Base-by-base conservation (phyloP, 2,113 vertebrate genomes). In the Corythoichthys intestinalis region DNA sequence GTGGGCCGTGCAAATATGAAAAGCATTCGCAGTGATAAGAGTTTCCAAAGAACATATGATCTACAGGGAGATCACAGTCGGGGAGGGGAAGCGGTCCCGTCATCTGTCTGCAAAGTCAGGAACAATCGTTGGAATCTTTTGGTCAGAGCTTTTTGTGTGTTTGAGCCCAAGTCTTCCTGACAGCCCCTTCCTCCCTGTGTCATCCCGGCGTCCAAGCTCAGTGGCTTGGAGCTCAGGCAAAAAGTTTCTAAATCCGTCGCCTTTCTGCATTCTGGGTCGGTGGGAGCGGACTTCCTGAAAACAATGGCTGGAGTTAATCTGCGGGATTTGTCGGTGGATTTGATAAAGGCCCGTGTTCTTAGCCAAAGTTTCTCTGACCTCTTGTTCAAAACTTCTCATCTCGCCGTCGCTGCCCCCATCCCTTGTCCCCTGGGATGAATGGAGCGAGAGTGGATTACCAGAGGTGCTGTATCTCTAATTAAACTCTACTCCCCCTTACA, bases 1-100 rank as follows among this genome's bases (percentile, higher is more conserved):
- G 85, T 75, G 70, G 70, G 65, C 80, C 85, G 71, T 79, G 81
- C 86, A 86, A 90, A 88, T 85, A 91, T 87, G 53, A 76, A 70
- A 87, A 88, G 81, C 46, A 57, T 90, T 87, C 86, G 86, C 74
- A 85, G 64, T 70, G 78, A 81, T 79, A 78, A 81, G 78, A 71
- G 74, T 79, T 80, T 90, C 90, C 89, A 91, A 91, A 86, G 83
- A 77, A 91, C 79, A 93, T 91, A 91, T 88, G 86, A 86, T 89
- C 82, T 78, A 73, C 89, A 86, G 83, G 90, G 86, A 83, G 83
- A 87, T 88, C 88, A 73, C 84, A 80, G 76, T 81, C 76, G 85
- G 76, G 88, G 86, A 76, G 80, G 85, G 79, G 89, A 86, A 75
- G 64, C 80, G 50, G 76, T 41, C 73, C 83, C 71, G 79, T 82